A percentile compares a stretch with the other conserved stretches of the same genome.
Evolutionary conservation across 64 coral and sea anemone species (phyloP).

Genomic region (Hydrozoanthus tunicans): DNA sequence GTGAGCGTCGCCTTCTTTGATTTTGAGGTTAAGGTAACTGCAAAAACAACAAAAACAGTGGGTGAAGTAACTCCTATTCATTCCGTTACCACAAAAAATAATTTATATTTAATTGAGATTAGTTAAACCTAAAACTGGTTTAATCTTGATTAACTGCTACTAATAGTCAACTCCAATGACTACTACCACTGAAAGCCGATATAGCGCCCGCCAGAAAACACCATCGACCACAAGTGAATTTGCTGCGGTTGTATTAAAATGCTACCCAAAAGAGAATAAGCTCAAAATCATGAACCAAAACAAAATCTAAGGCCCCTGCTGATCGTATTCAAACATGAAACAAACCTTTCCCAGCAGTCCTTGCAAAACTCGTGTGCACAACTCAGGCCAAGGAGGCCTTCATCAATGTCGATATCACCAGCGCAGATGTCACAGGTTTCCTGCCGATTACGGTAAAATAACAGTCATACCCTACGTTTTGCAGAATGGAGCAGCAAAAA

Average conservation of each 20-base stretch:
- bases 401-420: slow-evolving; percentile 62
- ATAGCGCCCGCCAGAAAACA: no score
- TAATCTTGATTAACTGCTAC: no score
- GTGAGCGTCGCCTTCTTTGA: slow-evolving; percentile 87
- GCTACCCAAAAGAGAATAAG: no score
- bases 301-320: no score
- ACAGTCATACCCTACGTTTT: background rate
- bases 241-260: no score
- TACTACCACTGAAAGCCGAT: no score
- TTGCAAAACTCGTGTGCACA: slow-evolving; percentile 87
- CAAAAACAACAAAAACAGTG: background rate
- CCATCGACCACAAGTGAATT: no score
- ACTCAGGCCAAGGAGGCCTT: slow-evolving; percentile 60
- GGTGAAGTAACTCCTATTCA: background rate
- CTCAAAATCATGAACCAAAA: no score
- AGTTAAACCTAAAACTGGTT: background rate
- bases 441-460: slow-evolving; percentile 1
- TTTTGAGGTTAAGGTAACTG: slow-evolving; percentile 95
- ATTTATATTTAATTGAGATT: background rate
- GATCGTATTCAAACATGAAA: background rate
- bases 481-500: background rate
- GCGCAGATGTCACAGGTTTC: slow-evolving; percentile 85
- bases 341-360: slow-evolving; percentile 91
- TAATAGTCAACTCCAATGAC: no score
- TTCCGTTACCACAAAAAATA: background rate